These are phyloP conservation scores for Gila robusta DNA, from an alignment of 2,797 vertebrate genomes.

Conservation along the genomic window DNA sequence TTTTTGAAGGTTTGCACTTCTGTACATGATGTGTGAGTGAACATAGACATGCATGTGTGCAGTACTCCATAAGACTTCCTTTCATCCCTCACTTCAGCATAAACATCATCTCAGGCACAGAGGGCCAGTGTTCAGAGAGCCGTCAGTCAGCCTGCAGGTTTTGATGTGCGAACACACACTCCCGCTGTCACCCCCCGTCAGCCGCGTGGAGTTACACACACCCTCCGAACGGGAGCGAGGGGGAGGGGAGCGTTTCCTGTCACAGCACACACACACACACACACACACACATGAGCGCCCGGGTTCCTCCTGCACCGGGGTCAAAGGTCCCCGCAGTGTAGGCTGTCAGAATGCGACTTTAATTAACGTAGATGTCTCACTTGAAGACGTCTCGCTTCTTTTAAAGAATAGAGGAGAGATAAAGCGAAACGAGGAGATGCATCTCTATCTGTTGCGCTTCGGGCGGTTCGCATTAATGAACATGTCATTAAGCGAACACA, in stretches of 20 bases:
- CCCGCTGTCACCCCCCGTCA: constrained; percentile 62
- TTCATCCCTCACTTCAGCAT: constrained; percentile 31
- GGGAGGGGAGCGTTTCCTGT: constrained; percentile 26
- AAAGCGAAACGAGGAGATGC: constrained; percentile 44
- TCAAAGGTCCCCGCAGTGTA: constrained; percentile 73
- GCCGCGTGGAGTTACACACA: not conserved
- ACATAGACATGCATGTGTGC: constrained; percentile 13
- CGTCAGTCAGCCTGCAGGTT: constrained; percentile 74
- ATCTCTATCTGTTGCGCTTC: constrained; percentile 60
- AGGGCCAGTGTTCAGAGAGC: constrained; percentile 61
- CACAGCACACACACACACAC: constrained; percentile 7
- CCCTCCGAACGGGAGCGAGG: not conserved
- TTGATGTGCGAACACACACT: constrained; percentile 72
- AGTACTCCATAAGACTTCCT: constrained; percentile 1
- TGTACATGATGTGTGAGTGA: not conserved
- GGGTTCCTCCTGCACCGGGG: constrained; percentile 57
- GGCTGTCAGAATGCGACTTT: constrained; percentile 58
- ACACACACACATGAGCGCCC: not conserved
- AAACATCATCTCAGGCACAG: constrained; percentile 52
- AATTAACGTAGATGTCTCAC: constrained; percentile 69
- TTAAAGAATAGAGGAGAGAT: constrained; percentile 51
- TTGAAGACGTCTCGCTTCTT: constrained; percentile 20
- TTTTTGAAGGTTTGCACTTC: not conserved
- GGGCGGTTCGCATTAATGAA: constrained; percentile 72
- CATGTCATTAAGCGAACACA: constrained; percentile 39